Conservation (phyloP, 2,888 invertebrate species). For the Gastracanthus pulcherrimus region DNA sequence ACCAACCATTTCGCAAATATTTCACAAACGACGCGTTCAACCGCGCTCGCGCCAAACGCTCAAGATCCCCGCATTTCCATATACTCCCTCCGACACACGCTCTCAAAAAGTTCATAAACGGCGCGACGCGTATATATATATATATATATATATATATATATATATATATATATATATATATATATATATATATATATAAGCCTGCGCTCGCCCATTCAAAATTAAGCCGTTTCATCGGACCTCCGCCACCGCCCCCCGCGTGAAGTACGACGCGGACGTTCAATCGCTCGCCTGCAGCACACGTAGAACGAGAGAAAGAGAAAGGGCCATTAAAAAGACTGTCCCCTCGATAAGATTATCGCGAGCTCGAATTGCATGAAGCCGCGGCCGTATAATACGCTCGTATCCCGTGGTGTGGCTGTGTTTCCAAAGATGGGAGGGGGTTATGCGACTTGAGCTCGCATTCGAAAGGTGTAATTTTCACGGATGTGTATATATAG, state of each 20-base stretch:
- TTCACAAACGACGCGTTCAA: too few species aligned
- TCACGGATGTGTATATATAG: too few species aligned
- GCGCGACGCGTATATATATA: not conserved
- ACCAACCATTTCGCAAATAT: too few species aligned
- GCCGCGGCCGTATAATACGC: not conserved
- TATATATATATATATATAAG: too few species aligned
- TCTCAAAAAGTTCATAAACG: conserved; percentile 27
- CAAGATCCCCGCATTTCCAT: too few species aligned
- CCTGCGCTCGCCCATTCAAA: conserved; percentile 12
- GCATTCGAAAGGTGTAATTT: not conserved
- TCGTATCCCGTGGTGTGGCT: too few species aligned
- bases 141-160: too few species aligned
- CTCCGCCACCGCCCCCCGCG: not conserved
- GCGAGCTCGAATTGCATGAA: conserved; percentile 1
- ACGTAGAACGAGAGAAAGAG: not conserved
- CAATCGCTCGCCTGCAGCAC: too few species aligned
- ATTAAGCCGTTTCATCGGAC: conserved; percentile 24
- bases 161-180: too few species aligned
- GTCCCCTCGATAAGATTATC: conserved; percentile 19
- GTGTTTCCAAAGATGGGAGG: too few species aligned
- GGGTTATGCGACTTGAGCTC: too few species aligned
- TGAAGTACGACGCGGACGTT: not conserved
- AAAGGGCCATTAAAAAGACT: conserved; percentile 6
- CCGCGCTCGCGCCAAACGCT: not conserved
- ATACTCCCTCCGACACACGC: too few species aligned